Conservation (phyloP, 2,113 vertebrate species). For the Psilopsiagon aurifrons region DNA sequence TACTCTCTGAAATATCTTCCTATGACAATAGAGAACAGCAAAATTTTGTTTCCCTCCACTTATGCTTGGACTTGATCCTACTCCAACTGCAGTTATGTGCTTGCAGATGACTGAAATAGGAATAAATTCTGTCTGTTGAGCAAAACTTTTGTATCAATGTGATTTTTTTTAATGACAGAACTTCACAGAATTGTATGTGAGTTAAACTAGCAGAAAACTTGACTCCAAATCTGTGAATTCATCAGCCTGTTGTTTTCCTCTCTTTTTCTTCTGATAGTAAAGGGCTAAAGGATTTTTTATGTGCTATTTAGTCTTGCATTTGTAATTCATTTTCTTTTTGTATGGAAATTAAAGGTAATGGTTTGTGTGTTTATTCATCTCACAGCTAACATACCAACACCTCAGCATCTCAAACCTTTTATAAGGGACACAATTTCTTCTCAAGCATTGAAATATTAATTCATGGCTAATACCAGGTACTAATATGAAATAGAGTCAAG, state of each 20-base stretch:
- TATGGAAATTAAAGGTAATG: neutral
- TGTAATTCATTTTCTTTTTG: slow-evolving; percentile 2
- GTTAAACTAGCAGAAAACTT: neutral
- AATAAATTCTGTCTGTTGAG: slow-evolving; percentile 19
- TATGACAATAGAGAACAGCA: neutral
- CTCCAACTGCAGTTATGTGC: neutral
- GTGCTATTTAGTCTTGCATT: slow-evolving; percentile 4
- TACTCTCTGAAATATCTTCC: neutral
- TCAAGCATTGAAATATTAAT: neutral
- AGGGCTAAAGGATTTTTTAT: neutral
- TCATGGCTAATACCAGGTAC: neutral
- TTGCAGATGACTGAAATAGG: slow-evolving; percentile 27
- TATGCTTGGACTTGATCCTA: slow-evolving; percentile 1
- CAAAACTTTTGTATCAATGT: slow-evolving; percentile 12
- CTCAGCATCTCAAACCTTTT: neutral
- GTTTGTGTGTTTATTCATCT: neutral
- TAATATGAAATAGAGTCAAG: neutral
- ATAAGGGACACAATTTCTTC: neutral
- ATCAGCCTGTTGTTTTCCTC: neutral
- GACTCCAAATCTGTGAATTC: neutral
- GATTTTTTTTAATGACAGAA: slow-evolving; percentile 21
- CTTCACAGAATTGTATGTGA: neutral
- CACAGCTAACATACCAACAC: neutral
- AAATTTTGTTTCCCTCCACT: slow-evolving; percentile 15
- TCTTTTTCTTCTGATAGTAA: slow-evolving; percentile 5